Percentiles rank a stretch among this genome's conserved stretches.
phyloP scores from a whole-genome alignment of 1,140 invertebrate genomes.

The Lordiphosa clarofinis region DNA sequence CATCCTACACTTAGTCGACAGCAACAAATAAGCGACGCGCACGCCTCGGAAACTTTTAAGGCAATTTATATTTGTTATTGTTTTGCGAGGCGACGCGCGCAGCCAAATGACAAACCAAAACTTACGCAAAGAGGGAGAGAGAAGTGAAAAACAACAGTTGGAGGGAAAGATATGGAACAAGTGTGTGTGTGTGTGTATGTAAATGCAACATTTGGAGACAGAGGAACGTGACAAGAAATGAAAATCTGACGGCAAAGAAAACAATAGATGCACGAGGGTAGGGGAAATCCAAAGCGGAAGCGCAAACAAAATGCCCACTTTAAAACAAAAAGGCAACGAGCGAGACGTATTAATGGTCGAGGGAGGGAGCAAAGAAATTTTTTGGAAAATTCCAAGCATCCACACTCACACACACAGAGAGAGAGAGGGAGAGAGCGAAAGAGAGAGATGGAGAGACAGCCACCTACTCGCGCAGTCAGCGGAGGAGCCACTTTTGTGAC shows the following conservation, averaged over 20 bases:
- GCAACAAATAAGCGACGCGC: slow-evolving; percentile 10
- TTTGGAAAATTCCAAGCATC: slow-evolving; percentile 76
- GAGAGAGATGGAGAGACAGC: slow-evolving; percentile 19
- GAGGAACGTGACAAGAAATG: slow-evolving; percentile 21
- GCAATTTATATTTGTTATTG: slow-evolving; percentile 62
- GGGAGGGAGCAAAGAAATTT: slow-evolving; percentile 36
- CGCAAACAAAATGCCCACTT: slow-evolving; percentile 62
- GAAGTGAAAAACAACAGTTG: not conserved
- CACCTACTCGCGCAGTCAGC: slow-evolving; percentile 17
- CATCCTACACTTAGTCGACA: not conserved
- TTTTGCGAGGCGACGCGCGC: slow-evolving; percentile 26
- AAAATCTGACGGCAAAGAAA: slow-evolving; percentile 4
- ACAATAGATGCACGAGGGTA: slow-evolving; percentile 2
- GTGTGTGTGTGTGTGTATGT: slow-evolving; percentile 18
- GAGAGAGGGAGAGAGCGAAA: slow-evolving; percentile 5
- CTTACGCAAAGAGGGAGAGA: not conserved
- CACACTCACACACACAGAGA: slow-evolving; percentile 5
- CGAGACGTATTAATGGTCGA: slow-evolving; percentile 21
- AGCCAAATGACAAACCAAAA: slow-evolving; percentile 25
- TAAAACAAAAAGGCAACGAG: slow-evolving; percentile 46
- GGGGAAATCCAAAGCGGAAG: slow-evolving; percentile 60
- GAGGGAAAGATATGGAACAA: slow-evolving; percentile 16
- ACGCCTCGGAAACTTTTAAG: slow-evolving; percentile 27
- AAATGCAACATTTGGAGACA: slow-evolving; percentile 27
- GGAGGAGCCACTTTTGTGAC: slow-evolving; percentile 13